Evolutionary conservation across 23 tunicate genomes (phyloP), one percentile per base, ranked within the genome.

Genomic region (Halocynthia aurantium): DNA sequence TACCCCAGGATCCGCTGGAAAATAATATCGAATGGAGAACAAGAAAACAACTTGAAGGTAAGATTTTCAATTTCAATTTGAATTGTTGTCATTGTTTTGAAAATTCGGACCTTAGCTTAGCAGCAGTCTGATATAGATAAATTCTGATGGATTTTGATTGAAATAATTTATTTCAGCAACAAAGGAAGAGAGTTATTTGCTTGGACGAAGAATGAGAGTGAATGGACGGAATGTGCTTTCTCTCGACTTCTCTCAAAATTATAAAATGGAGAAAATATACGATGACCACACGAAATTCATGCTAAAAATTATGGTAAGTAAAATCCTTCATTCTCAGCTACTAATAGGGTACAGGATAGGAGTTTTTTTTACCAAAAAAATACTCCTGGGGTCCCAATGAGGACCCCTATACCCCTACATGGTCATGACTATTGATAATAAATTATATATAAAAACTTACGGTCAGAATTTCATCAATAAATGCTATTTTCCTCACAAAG

Each of bases 281-380:
- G 98, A 92, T 81, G 98, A 92, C 53, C 98, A 92, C 73, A 82
- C 98, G 51, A 84, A 92, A 70, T 92, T 92, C 53, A 81, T 82
- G 84, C 88, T 92, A 6, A 70, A 84, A n/a, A 79, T 92, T 55
- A 56, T 81, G 80, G 96, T 90, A 77, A 77, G 67, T 53, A 17
- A 18, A 57, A 31, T 1, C 4, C 44, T 31, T 31, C 44, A 0
- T 31, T 31, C 44, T 31, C 44, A 31, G 44, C 4, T 31, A 31
- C 44, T 31, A 31, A 31, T 31, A 31, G 44, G 44, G 4, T 1
- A 31, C 44, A 31, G 1, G 44, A 31, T 31, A 31, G 1, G 44
- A 31, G 44, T 31, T 31, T 1, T 31, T 31, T 31, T 4, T 1
- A 31, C 44, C 44, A 31, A 31, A 31, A 31, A 31, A 31, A 31